These are phyloP conservation scores for Scalopus aquaticus DNA, from an alignment of 2,113 vertebrate species.

Conservation along the genomic window DNA sequence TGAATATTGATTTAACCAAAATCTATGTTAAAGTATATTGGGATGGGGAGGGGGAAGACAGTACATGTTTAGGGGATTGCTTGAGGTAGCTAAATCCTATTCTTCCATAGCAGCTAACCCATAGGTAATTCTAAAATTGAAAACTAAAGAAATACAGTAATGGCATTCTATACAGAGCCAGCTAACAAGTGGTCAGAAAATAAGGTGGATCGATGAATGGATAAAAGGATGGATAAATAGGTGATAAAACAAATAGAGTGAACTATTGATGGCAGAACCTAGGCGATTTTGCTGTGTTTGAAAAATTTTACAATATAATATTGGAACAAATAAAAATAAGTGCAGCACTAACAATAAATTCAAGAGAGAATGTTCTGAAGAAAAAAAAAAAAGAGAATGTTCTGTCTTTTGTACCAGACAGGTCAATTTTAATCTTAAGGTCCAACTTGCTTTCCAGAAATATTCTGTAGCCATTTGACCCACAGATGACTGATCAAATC, in stretches of 20 bases:
- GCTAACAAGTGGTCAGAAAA: slow-evolving; percentile 37
- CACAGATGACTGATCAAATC: slow-evolving; percentile 26
- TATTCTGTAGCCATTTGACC: slow-evolving; percentile 33
- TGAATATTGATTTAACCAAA: slow-evolving; percentile 1
- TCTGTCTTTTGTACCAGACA: slow-evolving; percentile 5
- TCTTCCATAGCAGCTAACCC: not conserved
- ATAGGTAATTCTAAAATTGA: slow-evolving; percentile 5
- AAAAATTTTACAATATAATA: slow-evolving; percentile 22
- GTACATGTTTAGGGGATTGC: not conserved
- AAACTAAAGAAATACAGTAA: slow-evolving; percentile 24
- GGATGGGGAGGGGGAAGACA: not conserved
- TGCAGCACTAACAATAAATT: slow-evolving; percentile 21
- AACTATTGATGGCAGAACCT: not conserved
- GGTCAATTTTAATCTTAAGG: slow-evolving; percentile 47
- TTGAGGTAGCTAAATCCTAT: not conserved
- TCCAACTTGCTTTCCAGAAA: slow-evolving; percentile 38
- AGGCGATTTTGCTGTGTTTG: slow-evolving; percentile 17
- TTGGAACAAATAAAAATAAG: slow-evolving; percentile 38
- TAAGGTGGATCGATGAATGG: not conserved
- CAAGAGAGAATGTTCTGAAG: not conserved
- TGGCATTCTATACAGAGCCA: not conserved
- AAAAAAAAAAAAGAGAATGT: not conserved
- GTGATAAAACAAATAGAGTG: not conserved
- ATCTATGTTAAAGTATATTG: slow-evolving; percentile 7
- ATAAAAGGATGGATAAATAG: not conserved